Evolutionary conservation across 2,113 vertebrate species (phyloP), one percentile per base, ranked within the genome.

Genomic region (Syngnathus floridae): DNA sequence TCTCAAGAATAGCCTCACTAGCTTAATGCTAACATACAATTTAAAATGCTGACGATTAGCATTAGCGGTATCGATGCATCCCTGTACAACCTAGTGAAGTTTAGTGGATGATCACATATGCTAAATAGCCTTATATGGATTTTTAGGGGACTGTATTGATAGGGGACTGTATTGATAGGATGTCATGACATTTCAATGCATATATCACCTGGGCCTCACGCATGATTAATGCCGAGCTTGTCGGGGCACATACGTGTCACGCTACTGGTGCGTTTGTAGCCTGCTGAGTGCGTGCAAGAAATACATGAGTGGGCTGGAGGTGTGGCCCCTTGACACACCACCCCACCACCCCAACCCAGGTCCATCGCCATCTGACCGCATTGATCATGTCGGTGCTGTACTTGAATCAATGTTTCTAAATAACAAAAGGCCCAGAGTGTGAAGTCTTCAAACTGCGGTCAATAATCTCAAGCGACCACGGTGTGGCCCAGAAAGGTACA

Each of bases 401-500:
- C 71, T 76, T 68, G 69, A 72, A 71, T 87, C 79, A 82, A 81
- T 85, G 66, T 22, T 69, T 80, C 72, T 67, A 81, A 85, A 76
- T 74, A 83, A 76, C 78, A 67, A 71, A 72, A 56, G 59, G 60
- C 22, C 63, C 75, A 66, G 54, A 74, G 64, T 82, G 70, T 83
- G 85, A 87, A 84, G 81, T 81, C 74, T 83, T 73, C 58, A 74
- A 82, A 74, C 73, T 9, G 68, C 60, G 82, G 77, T 82, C 85
- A 88, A 76, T 86, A 82, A 81, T 75, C n/a, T 72, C 60, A 69
- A 73, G 72, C 72, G 75, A 74, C 74, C 61, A 72, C 69, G 64
- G 49, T 58, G 61, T 71, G 38, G 35, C 4, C 9, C 13, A 60
- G 54, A 51, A 31, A 67, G 66, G 21, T 73, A 45, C 19, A 61